phyloP scores from a whole-genome alignment of 2,113 vertebrate species.

The Podocnemis expansa region DNA sequence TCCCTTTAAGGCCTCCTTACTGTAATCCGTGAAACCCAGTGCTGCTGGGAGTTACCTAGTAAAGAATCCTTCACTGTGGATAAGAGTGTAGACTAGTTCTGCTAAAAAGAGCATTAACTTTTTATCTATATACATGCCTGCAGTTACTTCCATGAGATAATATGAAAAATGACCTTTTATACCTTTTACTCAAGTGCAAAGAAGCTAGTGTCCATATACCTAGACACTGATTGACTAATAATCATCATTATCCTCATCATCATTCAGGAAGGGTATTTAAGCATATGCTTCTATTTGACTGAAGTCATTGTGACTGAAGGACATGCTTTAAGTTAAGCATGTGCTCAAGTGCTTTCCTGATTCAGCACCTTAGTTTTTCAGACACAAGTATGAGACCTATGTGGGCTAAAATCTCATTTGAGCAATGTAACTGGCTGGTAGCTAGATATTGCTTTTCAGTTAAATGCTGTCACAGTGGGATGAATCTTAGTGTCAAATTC shows the following conservation, averaged over 20 bases:
- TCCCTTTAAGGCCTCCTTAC: not conserved
- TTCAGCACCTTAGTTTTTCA: not conserved
- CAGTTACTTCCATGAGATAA: not conserved
- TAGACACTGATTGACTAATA: not conserved
- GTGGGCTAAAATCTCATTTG: not conserved
- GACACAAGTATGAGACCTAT: not conserved
- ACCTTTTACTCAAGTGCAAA: not conserved
- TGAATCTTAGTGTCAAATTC: not conserved
- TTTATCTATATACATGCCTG: not conserved
- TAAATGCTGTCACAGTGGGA: not conserved
- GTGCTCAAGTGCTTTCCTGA: not conserved
- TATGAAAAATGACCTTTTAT: not conserved
- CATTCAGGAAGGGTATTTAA: not conserved
- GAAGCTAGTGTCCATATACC: not conserved
- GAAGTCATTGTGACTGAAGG: not conserved
- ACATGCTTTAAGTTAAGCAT: not conserved
- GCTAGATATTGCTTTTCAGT: not conserved
- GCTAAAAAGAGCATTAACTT: not conserved
- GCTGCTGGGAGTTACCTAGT: not conserved
- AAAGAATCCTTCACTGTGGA: not conserved
- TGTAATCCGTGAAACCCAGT: not conserved
- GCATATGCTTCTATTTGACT: not conserved
- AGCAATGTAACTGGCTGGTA: not conserved
- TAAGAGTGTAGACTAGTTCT: not conserved
- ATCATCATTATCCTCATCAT: too few species aligned